Evolutionary conservation across 2,113 vertebrate genomes (phyloP).

Genomic region (Dromas ardeola): DNA sequence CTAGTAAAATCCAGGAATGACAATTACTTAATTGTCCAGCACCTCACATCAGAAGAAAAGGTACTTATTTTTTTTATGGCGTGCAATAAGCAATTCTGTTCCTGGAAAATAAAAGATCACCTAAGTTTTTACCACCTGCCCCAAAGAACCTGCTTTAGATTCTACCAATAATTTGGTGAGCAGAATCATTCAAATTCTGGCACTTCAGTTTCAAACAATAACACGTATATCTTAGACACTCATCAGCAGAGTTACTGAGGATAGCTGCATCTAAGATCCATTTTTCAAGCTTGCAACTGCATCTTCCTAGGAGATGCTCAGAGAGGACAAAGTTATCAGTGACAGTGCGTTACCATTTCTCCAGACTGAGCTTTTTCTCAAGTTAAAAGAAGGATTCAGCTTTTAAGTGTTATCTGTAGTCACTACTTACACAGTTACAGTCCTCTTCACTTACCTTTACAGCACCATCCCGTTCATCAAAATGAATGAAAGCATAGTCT

Average conservation of each 20-base stretch:
- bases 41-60: not conserved
- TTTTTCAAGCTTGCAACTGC: not conserved
- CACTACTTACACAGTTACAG: not conserved
- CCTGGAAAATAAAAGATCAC: not conserved
- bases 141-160: not conserved
- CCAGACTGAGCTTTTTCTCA: not conserved
- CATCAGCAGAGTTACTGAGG: not conserved
- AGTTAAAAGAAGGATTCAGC: not conserved
- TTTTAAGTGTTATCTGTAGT: not conserved
- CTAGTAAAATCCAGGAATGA: not conserved
- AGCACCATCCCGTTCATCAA: conserved; percentile 92
- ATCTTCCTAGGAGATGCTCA: not conserved
- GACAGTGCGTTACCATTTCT: not conserved
- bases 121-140: not conserved
- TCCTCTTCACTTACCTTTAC: conserved; percentile 85
- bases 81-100: not conserved
- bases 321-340: not conserved
- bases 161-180: not conserved
- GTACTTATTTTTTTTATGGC: too few relatives aligned
- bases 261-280: not conserved
- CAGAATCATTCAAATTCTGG: not conserved
- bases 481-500: conserved; percentile 98
- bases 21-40: not conserved
- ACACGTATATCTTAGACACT: not conserved
- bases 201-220: not conserved